Evolutionary conservation across 2,113 vertebrate genomes (phyloP).

Genomic region (Dicaeum eximium): DNA sequence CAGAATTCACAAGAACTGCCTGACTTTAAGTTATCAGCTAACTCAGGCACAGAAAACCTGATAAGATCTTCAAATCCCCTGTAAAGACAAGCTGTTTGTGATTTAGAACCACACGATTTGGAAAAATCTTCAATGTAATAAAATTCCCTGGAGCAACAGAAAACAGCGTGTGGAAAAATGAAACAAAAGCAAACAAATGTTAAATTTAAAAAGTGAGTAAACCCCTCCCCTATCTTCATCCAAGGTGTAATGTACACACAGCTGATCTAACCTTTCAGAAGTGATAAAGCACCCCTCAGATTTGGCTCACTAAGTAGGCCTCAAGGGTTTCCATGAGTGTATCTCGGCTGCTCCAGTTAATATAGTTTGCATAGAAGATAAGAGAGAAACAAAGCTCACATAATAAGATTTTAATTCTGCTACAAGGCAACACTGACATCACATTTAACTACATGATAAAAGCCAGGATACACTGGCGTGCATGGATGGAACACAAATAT

Average conservation of each 20-base stretch:
- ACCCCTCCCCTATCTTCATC: background rate
- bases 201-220: slow-evolving; percentile 22
- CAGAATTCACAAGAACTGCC: slow-evolving; percentile 6
- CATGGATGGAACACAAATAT: background rate
- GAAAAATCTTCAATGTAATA: background rate
- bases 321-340: background rate
- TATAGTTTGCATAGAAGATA: background rate
- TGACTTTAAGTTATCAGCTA: background rate
- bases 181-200: background rate
- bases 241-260: background rate
- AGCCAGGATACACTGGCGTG: background rate
- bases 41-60: background rate
- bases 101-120: slow-evolving; percentile 3
- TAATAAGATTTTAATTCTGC: slow-evolving; percentile 41
- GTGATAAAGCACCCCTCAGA: slow-evolving; percentile 10
- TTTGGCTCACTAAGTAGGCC: slow-evolving; percentile 10
- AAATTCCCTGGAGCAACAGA: background rate
- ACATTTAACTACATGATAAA: background rate
- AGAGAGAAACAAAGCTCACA: slow-evolving; percentile 12
- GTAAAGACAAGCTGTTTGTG: background rate
- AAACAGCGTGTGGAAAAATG: background rate
- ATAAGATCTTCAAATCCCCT: slow-evolving; percentile 39
- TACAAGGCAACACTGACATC: background rate
- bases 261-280: slow-evolving; percentile 40
- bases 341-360: background rate